Conservation (phyloP, 2,888 invertebrate species). For the Brachynemurus nebulosus region DNA sequence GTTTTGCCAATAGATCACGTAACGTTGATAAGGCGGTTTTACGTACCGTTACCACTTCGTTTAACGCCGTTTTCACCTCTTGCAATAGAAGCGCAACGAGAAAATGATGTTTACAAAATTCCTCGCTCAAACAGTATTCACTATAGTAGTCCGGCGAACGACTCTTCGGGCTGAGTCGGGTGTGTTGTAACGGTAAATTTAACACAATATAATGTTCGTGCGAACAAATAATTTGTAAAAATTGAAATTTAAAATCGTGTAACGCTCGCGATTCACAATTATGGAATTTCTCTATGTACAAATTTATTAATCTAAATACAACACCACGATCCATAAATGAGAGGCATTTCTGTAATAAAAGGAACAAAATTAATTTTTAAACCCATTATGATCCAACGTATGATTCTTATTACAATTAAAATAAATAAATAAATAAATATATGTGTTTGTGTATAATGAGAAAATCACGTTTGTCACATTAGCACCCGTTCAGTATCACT, state of each 20-base stretch:
- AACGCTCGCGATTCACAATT: constrained; percentile 64
- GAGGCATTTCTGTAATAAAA: constrained; percentile 51
- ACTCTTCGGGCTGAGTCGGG: constrained; percentile 38
- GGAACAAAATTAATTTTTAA: constrained; percentile 2
- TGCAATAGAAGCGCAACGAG: constrained; percentile 75
- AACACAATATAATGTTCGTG: constrained; percentile 93
- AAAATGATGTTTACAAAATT: constrained; percentile 85
- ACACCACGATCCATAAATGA: constrained; percentile 91
- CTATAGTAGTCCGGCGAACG: constrained; percentile 35
- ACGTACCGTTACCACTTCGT: constrained; percentile 69
- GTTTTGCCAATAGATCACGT: constrained; percentile 81
- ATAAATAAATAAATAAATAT: too few relatives aligned
- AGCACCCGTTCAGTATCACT: too few relatives aligned
- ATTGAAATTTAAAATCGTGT: constrained; percentile 84
- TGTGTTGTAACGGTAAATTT: constrained; percentile 70
- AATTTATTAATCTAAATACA: constrained; percentile 76
- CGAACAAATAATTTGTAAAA: constrained; percentile 77
- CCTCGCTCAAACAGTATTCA: constrained; percentile 57
- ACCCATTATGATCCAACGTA: too few relatives aligned
- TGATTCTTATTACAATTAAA: too few relatives aligned
- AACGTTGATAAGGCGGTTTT: constrained; percentile 66
- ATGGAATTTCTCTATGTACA: constrained; percentile 74
- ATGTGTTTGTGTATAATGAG: too few relatives aligned
- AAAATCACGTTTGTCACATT: too few relatives aligned
- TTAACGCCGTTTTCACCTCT: constrained; percentile 75